These are phyloP conservation scores for Atractosteus spatula DNA, from an alignment of 2,113 vertebrate genomes.

Conservation along the genomic window DNA sequence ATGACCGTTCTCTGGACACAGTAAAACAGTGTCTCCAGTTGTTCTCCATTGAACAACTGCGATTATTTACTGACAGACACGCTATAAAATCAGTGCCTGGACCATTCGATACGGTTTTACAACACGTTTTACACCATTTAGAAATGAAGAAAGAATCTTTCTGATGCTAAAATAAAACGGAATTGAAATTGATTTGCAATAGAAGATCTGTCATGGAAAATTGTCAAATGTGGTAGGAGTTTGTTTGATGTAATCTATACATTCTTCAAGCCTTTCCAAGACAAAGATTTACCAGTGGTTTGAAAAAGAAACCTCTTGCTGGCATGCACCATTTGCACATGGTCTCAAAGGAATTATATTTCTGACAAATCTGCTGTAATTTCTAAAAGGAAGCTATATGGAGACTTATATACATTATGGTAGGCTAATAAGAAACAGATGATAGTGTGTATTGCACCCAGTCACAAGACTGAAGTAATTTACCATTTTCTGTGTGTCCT, in stretches of 20 bases:
- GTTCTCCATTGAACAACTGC: too few species aligned
- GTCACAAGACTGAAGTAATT: neutral
- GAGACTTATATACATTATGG: neutral
- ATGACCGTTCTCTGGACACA: too few species aligned
- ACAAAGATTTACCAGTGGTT: constrained; percentile 3
- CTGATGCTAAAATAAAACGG: too few species aligned
- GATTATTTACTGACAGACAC: too few species aligned
- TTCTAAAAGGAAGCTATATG: neutral
- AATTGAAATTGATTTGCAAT: too few species aligned
- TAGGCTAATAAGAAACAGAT: neutral
- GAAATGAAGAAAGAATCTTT: too few species aligned
- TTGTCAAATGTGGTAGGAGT: too few species aligned
- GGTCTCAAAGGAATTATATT: neutral
- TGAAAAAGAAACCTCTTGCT: neutral
- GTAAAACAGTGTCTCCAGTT: too few species aligned
- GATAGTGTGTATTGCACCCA: neutral
- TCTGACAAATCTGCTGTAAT: neutral
- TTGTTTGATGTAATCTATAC: neutral
- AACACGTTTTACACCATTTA: too few species aligned
- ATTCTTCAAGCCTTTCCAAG: neutral
- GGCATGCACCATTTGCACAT: neutral
- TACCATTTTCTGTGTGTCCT: neutral
- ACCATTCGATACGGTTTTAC: too few species aligned
- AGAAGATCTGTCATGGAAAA: too few species aligned
- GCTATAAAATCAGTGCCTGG: too few species aligned